Evolutionary conservation across 1,140 invertebrate species (phyloP).

Genomic region (Phymorhynchus buccinoides): DNA sequence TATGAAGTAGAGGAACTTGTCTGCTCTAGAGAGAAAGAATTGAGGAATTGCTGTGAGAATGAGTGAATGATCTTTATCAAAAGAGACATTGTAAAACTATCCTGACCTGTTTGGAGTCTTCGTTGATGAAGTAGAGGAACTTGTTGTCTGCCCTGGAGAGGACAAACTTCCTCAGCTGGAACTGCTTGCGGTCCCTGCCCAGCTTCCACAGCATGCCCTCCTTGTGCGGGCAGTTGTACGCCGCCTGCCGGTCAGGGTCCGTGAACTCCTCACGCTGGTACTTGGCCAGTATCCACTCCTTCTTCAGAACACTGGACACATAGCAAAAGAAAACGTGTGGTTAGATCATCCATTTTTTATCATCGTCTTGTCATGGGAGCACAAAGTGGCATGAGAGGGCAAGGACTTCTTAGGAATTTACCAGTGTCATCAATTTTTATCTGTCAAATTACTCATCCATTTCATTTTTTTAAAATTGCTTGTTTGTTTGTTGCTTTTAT

Average conservation of each 20-base stretch:
- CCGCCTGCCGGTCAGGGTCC: constrained; percentile 81
- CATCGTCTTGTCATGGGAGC: no score
- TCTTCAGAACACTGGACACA: constrained; percentile 83
- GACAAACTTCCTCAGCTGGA: constrained; percentile 87
- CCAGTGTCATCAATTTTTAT: no score
- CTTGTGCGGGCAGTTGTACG: constrained; percentile 85
- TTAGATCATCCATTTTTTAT: background rate
- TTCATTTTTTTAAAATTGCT: no score
- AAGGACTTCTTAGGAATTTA: no score
- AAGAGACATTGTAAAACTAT: no score
- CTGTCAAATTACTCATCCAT: no score
- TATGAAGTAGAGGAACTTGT: no score
- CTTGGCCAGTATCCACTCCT: constrained; percentile 93
- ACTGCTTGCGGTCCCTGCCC: constrained; percentile 88
- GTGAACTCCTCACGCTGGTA: constrained; percentile 91
- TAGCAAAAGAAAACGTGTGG: background rate
- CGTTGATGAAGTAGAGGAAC: constrained; percentile 89
- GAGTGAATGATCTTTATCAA: no score
- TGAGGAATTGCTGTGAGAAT: no score
- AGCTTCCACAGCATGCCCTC: constrained; percentile 91
- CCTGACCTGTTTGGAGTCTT: constrained; percentile 73
- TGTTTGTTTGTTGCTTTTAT: no score
- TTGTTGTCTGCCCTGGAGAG: constrained; percentile 85
- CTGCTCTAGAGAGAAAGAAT: no score
- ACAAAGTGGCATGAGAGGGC: no score